Evolutionary conservation across 2,797 vertebrate species (phyloP), one percentile per base, ranked within the genome.

Genomic region (Graptemys geographica): DNA sequence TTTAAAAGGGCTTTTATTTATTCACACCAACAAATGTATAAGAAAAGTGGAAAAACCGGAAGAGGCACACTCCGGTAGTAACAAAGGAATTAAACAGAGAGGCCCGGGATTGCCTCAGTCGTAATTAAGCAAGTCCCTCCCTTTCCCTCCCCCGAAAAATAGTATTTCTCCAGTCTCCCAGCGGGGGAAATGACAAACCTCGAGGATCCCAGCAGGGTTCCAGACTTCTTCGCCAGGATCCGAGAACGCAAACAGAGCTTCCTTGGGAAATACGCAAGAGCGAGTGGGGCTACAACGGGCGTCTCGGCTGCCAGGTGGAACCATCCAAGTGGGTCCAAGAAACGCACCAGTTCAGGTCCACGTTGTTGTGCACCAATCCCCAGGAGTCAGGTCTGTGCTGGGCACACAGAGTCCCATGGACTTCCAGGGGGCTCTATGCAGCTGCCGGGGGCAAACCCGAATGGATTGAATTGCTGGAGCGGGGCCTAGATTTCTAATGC

Each of bases 1-100:
- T 65, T 94, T 56, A 56, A 76, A 80, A 90, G 89, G 57, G 69
- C 31, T 94, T 97, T 97, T 97, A 91, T 96, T 91, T 95, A 95
- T 96, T 96, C 95, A 95, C 87, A 96, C 55, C 56, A 92, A 95
- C 94, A 90, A 92, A 87, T n/a, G 1, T 37, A 13, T 52, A 83
- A 93, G 93, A 89, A 93, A 96, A 72, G 33, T 0, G 0, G 3
- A 51, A 3, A 55, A 72, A 11, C 25, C 51, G 69, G 81, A 86
- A 84, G 51, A 49, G 0, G 81, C 94, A 90, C 90, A 37, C 81
- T n/a, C 72, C 88, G 31, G 81, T 93, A 90, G 88, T 51, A 88
- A 94, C 78, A 86, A 19, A 79, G 79, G 28, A 85, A 92, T 85
- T 49, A 92, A 88, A 92, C 94, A 62, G 27, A n/a, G 83, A 53